Conservation (phyloP, 2,888 invertebrate genomes). For the Oscheius sp. region DNA sequence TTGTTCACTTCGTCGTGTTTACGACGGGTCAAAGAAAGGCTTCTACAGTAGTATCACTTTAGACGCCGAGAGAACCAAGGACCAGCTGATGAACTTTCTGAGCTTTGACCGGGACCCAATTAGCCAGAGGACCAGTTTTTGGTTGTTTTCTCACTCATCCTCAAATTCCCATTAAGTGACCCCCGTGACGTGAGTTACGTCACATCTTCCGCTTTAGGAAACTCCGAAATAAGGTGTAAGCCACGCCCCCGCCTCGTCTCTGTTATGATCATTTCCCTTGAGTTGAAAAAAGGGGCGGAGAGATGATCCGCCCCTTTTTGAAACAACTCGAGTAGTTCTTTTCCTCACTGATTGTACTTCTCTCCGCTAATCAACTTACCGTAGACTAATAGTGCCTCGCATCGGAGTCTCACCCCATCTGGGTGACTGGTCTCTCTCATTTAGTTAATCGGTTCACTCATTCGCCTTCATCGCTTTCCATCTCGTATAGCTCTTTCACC, state of each 20-base stretch:
- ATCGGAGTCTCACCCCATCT: no score
- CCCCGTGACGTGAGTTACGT: constrained; percentile 5
- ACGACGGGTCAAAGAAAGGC: neutral
- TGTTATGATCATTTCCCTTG: constrained; percentile 21
- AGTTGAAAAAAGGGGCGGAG: constrained; percentile 6
- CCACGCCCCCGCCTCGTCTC: neutral
- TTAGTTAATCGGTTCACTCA: neutral
- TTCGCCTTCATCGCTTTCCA: neutral
- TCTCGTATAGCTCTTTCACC: neutral
- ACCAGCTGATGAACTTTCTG: no score
- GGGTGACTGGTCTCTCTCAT: neutral
- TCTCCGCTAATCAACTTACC: neutral
- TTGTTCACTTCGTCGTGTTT: neutral
- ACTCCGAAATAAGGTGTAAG: constrained; percentile 4
- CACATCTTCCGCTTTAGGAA: constrained; percentile 11
- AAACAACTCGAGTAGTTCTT: neutral
- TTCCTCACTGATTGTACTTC: neutral
- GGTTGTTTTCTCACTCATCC: neutral
- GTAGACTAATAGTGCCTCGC: no score
- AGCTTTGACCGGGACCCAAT: no score
- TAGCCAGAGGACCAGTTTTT: neutral
- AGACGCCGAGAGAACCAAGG: no score
- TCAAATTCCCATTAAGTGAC: neutral
- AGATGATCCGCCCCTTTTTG: neutral
- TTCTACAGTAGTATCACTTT: no score